Conservation (phyloP, 2,113 vertebrate genomes). For the Sclerurus mexicanus region DNA sequence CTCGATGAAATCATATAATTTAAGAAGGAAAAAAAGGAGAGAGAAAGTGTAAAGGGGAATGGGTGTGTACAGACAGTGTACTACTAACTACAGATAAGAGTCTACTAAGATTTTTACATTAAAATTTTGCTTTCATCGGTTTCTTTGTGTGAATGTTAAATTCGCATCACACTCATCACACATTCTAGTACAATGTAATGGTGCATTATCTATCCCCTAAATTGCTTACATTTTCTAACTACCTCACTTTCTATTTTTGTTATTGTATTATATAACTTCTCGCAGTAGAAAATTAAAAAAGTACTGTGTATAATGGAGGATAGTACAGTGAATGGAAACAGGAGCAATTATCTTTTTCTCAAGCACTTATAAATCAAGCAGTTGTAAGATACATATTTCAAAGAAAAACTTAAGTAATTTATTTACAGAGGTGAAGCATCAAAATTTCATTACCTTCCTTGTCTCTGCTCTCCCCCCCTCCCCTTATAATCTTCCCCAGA, state of each 20-base stretch:
- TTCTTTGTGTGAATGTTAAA: neutral
- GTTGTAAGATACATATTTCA: neutral
- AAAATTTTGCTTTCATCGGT: neutral
- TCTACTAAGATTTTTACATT: constrained; percentile 27
- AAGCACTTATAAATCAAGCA: neutral
- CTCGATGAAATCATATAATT: neutral
- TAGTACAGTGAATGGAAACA: neutral
- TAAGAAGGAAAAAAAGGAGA: neutral
- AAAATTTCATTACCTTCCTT: neutral
- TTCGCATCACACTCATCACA: neutral
- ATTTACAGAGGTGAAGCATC: neutral
- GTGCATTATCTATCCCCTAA: neutral
- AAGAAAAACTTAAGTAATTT: neutral
- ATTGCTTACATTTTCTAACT: neutral
- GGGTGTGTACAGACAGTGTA: neutral
- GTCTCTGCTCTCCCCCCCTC: neutral
- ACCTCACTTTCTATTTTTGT: neutral
- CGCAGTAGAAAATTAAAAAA: neutral
- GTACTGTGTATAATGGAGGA: neutral
- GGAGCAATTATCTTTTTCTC: neutral
- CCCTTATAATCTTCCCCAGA: neutral
- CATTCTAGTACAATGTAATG: neutral
- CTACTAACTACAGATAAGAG: neutral
- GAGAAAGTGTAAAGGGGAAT: neutral
- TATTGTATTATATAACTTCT: neutral